phyloP scores from a whole-genome alignment of 2,113 vertebrate species.

The Xiphophorus couchianus region DNA sequence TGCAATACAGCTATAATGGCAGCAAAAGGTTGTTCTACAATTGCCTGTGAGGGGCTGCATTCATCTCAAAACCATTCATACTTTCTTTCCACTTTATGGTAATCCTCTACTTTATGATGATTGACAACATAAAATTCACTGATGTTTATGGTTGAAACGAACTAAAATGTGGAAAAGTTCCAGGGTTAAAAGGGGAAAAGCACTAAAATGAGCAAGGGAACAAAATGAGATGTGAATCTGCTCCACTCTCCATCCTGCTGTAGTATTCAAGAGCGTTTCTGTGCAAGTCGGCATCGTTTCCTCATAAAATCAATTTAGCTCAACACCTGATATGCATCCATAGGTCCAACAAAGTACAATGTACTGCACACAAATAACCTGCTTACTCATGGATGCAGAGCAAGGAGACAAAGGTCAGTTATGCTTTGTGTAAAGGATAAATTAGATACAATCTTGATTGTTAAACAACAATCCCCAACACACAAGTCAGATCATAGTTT shows the following conservation, averaged over 20 bases:
- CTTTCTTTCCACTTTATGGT: neutral
- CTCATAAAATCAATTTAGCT: conserved; percentile 55
- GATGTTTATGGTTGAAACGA: neutral
- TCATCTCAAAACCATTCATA: neutral
- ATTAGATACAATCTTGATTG: neutral
- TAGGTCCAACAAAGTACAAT: conserved; percentile 36
- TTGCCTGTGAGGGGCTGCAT: neutral
- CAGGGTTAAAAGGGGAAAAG: neutral
- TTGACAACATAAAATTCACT: neutral
- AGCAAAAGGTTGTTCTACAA: neutral
- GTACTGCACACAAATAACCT: conserved; percentile 27
- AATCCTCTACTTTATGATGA: neutral
- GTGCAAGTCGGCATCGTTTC: conserved; percentile 29
- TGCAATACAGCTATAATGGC: neutral
- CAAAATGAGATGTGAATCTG: conserved; percentile 57
- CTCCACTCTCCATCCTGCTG: conserved; percentile 48
- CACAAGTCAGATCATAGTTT: neutral
- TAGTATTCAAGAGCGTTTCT: conserved; percentile 17
- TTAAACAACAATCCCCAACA: neutral
- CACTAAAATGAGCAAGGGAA: neutral
- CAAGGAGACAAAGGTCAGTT: conserved; percentile 35
- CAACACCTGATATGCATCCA: conserved; percentile 44
- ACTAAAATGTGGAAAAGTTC: neutral
- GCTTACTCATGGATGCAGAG: conserved; percentile 24
- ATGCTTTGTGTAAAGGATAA: neutral